A percentile compares a stretch with the other conserved stretches of the same genome.
phyloP scores from a whole-genome alignment of 2,888 invertebrate genomes.

The Entomobrya proxima region DNA sequence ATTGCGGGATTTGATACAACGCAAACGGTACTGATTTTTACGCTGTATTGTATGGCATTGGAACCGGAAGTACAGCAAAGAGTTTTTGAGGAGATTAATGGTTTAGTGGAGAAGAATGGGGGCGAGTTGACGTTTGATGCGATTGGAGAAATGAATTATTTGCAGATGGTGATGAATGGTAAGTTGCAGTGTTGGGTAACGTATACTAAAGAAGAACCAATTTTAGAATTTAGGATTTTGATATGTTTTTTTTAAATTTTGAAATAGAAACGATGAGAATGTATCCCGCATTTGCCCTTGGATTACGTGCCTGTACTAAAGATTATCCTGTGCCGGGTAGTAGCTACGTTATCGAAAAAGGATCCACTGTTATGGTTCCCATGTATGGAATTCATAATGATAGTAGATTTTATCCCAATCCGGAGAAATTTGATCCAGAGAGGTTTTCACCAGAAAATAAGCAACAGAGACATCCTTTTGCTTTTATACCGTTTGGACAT shows the following conservation, averaged over 20 bases:
- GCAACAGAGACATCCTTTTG: constrained; percentile 78
- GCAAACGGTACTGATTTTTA: not conserved
- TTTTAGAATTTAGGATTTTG: not conserved
- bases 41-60: not conserved
- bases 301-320: not conserved
- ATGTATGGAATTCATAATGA: constrained; percentile 81
- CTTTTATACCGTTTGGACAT: constrained; percentile 78
- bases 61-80: not conserved
- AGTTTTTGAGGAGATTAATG: not conserved
- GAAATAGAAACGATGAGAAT: not conserved
- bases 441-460: constrained; percentile 81
- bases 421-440: constrained; percentile 81
- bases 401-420: constrained; percentile 80
- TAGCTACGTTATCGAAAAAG: constrained; percentile 7
- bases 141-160: not conserved
- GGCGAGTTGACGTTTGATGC: not conserved
- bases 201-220: too few relatives aligned
- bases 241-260: not conserved
- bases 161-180: constrained; percentile 9
- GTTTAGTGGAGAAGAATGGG: not conserved
- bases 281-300: constrained; percentile 76
- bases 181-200: not conserved
- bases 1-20: not conserved
- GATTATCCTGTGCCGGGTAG: constrained; percentile 3
- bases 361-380: constrained; percentile 77